Conservation (phyloP, 2,888 invertebrate genomes). For the Incurvaria masculella region DNA sequence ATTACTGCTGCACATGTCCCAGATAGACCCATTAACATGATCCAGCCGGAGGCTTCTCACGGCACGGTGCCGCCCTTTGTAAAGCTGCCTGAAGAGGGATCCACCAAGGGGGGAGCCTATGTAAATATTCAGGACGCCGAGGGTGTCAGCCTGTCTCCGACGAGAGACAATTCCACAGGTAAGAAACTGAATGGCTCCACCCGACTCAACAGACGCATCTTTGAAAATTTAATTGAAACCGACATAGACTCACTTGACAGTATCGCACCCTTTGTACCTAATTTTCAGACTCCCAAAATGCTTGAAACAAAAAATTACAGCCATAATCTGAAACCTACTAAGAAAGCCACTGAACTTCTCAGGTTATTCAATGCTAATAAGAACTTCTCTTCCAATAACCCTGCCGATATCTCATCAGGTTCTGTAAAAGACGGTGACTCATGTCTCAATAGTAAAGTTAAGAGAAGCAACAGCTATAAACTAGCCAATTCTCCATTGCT, state of each 20-base stretch:
- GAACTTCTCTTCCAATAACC: constrained; percentile 23
- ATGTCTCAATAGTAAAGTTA: constrained; percentile 52
- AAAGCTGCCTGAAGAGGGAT: constrained; percentile 45
- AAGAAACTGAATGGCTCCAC: constrained; percentile 47
- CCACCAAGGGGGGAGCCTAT: constrained; percentile 61
- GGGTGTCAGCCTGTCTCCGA: constrained; percentile 56
- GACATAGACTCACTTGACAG: constrained; percentile 26
- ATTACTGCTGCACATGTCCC: constrained; percentile 55
- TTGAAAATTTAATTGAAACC: constrained; percentile 26
- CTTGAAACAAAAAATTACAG: constrained; percentile 35
- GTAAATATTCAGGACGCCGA: constrained; percentile 68
- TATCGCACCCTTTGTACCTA: constrained; percentile 44
- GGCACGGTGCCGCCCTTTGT: constrained; percentile 33
- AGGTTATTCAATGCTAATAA: constrained; percentile 43
- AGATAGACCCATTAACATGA: constrained; percentile 27
- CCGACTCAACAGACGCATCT: constrained; percentile 24
- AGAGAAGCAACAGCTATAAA: constrained; percentile 82
- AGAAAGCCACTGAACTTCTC: constrained; percentile 44
- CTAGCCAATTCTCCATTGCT: constrained; percentile 72
- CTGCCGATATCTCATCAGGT: no score
- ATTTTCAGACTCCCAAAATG: constrained; percentile 47
- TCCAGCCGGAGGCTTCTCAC: constrained; percentile 24
- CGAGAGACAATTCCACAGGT: constrained; percentile 68
- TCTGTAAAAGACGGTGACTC: constrained; percentile 27
- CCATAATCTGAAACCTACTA: constrained; percentile 29